phyloP scores from a whole-genome alignment of 2,888 invertebrate genomes.

The Rhopalosiphum nymphaeae region DNA sequence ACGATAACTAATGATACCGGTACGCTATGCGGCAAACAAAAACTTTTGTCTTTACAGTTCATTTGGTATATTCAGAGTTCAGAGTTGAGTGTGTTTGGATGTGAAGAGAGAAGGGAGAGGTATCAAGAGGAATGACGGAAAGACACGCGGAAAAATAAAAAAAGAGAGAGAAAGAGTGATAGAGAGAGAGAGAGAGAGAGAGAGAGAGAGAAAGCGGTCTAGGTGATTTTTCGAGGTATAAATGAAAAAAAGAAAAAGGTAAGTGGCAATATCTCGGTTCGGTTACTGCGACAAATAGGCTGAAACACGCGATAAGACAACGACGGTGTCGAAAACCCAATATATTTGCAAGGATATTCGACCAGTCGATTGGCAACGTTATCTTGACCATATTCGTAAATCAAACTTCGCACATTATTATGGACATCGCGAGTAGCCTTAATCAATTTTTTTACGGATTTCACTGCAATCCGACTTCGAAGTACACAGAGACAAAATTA shows the following conservation, averaged over 20 bases:
- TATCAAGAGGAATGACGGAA: not conserved
- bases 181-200: too few relatives aligned
- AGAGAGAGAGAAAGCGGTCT: not conserved
- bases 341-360: not conserved
- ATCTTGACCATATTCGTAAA: not conserved
- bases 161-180: not conserved
- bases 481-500: not conserved
- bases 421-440: not conserved
- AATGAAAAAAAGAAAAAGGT: slow-evolving; percentile 23
- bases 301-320: not conserved
- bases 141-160: not conserved
- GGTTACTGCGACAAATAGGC: not conserved
- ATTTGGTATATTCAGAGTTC: slow-evolving; percentile 35
- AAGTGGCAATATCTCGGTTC: slow-evolving; percentile 60
- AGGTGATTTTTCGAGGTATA: slow-evolving; percentile 28
- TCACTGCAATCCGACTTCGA: not conserved
- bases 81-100: not conserved
- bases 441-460: not conserved
- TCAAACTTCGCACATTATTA: slow-evolving; percentile 1
- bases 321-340: not conserved
- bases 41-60: slow-evolving; percentile 63
- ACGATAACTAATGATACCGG: slow-evolving; percentile 52
- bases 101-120: not conserved
- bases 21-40: not conserved
- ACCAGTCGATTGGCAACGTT: too few relatives aligned